Conservation (phyloP, 2,888 invertebrate genomes). For the Biston stratarius region DNA sequence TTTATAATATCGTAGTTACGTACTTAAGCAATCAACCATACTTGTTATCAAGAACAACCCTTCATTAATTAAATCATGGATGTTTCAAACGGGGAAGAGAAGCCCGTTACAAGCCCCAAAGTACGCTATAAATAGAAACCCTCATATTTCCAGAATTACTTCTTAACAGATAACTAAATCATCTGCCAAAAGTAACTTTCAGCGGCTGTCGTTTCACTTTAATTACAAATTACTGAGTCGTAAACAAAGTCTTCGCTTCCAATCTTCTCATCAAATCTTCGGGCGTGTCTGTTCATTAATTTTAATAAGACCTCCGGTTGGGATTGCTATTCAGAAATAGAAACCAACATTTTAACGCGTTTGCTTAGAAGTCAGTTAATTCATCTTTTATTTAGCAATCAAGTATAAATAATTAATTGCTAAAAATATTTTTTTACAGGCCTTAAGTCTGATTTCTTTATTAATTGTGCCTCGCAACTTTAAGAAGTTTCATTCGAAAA, state of each 20-base stretch:
- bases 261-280: conserved; percentile 49
- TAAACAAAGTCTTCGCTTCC: conserved; percentile 49
- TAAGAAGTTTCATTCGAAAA: too few species aligned
- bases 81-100: conserved; percentile 17
- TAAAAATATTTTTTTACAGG: too few species aligned
- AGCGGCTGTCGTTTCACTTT: conserved; percentile 41
- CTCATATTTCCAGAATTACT: conserved; percentile 29
- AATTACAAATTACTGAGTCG: conserved; percentile 49
- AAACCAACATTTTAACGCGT: conserved; percentile 46
- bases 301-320: conserved; percentile 49
- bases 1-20: not conserved
- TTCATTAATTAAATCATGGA: conserved; percentile 24
- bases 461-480: too few species aligned
- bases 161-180: conserved; percentile 36
- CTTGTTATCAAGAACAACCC: conserved; percentile 22
- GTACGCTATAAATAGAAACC: conserved; percentile 33
- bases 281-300: conserved; percentile 52
- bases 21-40: conserved; percentile 12
- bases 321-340: conserved; percentile 23
- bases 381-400: too few species aligned
- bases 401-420: too few species aligned
- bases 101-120: conserved; percentile 27
- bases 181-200: conserved; percentile 39
- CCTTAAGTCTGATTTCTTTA: too few species aligned
- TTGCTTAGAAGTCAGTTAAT: conserved; percentile 52